Evolutionary conservation across 2,888 invertebrate species (phyloP), one percentile per base, ranked within the genome.

Genomic region (Acanthopleura granulata): DNA sequence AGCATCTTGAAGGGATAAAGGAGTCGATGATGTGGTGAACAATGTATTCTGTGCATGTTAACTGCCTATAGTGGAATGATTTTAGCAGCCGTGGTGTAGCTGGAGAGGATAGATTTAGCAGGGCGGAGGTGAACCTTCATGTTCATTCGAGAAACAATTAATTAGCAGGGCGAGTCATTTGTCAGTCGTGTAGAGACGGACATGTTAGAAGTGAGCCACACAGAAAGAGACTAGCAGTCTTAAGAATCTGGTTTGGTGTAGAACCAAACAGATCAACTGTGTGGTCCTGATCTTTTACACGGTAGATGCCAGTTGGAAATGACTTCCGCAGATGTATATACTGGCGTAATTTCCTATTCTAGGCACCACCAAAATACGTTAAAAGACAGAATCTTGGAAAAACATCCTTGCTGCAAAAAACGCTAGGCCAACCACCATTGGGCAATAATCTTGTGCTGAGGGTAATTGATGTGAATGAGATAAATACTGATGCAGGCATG

Each of bases 61-160:
- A 22, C 18, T 12, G 12, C 3, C 18, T 57, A 57, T 12, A 57
- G 57, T 22, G 12, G 57, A 57, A 57, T 57, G 57, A 18, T 3
- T 57, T 57, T 57, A 57, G 57, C 57, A 57, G 57, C 4, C 6
- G n/a, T 18, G 57, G n/a, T 22, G 22, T 57, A n/a, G 18, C 22
- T 6, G n/a, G 57, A 57, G 57, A 57, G 18, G 22, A 57, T 57
- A 18, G 22, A 6, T 57, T 57, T 6, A 57, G n/a, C 57, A 57
- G 18, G 57, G 57, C 18, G 57, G 57, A 57, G 18, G 12, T 22
- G 57, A 57, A 57, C 57, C 57, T 57, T 57, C 57, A 3, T 57
- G 57, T 57, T 57, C 22, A 57, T 57, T 57, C 22, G 57, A 57
- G 57, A 57, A 57, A 12, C 57, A 18, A 57, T 57, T 57, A 57